Evolutionary conservation across 2,113 vertebrate genomes (phyloP).

Genomic region (Hippocampus barbouri): DNA sequence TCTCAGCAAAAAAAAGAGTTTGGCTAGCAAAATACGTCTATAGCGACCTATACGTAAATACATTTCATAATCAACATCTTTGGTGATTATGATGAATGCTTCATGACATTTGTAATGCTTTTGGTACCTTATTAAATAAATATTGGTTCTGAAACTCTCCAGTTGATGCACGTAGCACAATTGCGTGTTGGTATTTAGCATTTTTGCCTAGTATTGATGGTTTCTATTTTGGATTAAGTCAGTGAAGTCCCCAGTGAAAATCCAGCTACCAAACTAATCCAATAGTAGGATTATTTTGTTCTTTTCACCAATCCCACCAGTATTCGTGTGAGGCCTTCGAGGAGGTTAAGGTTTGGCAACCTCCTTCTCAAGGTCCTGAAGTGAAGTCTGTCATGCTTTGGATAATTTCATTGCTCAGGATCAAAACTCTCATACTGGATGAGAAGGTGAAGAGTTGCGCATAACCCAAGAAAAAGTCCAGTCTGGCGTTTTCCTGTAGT

Average conservation of each 20-base stretch:
- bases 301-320: neutral
- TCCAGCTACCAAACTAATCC: neutral
- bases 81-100: neutral
- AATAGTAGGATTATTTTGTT: neutral
- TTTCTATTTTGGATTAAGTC: neutral
- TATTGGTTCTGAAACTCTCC: neutral
- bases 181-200: neutral
- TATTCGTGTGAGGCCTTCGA: neutral
- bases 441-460: constrained; percentile 46
- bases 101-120: neutral
- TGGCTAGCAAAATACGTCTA: neutral
- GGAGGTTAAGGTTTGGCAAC: neutral
- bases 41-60: neutral
- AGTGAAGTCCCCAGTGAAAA: neutral
- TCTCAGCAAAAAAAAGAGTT: neutral
- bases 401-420: constrained; percentile 53
- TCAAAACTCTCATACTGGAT: constrained; percentile 54
- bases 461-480: neutral
- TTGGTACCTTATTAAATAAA: neutral
- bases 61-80: neutral
- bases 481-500: neutral
- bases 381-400: constrained; percentile 44
- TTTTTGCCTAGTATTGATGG: neutral
- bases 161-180: neutral
- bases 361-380: neutral